Evolutionary conservation across 2,113 vertebrate genomes (phyloP).

Genomic region (Catharus bicknelli): DNA sequence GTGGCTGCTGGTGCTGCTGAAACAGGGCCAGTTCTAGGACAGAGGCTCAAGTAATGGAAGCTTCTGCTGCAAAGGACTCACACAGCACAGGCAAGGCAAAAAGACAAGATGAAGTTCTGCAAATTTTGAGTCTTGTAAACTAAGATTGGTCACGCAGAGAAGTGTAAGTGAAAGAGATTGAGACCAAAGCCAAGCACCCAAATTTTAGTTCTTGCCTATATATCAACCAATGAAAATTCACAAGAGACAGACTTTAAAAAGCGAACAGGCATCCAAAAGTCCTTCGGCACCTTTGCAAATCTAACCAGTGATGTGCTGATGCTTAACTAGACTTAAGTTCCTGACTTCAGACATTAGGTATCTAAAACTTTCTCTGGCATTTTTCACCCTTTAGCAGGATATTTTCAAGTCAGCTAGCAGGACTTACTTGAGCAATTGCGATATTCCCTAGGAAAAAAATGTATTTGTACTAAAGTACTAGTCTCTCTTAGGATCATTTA

Average conservation of each 20-base stretch:
- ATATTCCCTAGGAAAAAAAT: neutral
- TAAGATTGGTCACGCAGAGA: neutral
- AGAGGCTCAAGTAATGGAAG: neutral
- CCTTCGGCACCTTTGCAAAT: neutral
- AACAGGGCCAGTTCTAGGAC: neutral
- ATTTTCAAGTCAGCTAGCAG: neutral
- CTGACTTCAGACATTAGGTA: neutral
- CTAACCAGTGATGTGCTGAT: neutral
- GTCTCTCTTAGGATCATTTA: constrained; percentile 9
- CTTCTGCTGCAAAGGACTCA: neutral
- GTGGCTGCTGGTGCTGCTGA: neutral
- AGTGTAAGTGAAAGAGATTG: neutral
- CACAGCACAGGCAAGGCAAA: neutral
- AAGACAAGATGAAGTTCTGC: neutral
- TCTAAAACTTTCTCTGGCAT: neutral
- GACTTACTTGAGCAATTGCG: neutral
- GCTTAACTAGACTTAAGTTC: neutral
- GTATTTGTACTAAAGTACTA: neutral
- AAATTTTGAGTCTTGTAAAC: neutral
- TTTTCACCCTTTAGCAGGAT: neutral
- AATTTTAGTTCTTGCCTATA: neutral
- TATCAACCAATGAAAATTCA: neutral
- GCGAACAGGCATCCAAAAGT: neutral
- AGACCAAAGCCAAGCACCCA: neutral
- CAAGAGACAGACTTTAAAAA: neutral